Percentiles rank a stretch among this genome's conserved stretches.
phyloP scores from a whole-genome alignment of 2,797 vertebrate genomes.

The Acrocephalus scirpaceus region DNA sequence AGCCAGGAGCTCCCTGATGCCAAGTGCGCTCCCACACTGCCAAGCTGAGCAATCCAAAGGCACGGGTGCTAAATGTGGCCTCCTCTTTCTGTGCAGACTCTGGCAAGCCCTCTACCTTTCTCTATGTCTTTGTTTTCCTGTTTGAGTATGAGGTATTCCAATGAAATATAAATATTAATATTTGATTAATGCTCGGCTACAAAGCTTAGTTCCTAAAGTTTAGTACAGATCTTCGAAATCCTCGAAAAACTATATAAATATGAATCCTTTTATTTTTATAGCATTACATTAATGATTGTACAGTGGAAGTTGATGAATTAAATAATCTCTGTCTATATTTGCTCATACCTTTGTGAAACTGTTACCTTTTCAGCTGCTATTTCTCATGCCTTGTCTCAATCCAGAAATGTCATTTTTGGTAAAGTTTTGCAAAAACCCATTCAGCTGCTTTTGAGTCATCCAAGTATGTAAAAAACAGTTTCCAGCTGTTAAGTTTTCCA shows the following conservation, averaged over 20 bases:
- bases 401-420: constrained; percentile 74
- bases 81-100: background rate
- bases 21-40: rapidly evolving
- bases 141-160: background rate
- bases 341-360: constrained; percentile 40
- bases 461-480: constrained; percentile 78
- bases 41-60: background rate
- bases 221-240: constrained; percentile 16
- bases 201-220: constrained; percentile 22
- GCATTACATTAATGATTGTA: background rate
- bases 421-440: constrained; percentile 70
- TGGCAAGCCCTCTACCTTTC: background rate
- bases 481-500: constrained; percentile 82
- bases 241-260: constrained; percentile 33
- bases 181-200: constrained; percentile 28
- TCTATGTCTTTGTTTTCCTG: constrained; percentile 32
- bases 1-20: background rate
- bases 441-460: constrained; percentile 79
- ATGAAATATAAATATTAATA: constrained; percentile 41
- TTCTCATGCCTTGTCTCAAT: constrained; percentile 76
- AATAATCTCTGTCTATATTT: constrained; percentile 57
- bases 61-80: background rate
- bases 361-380: constrained; percentile 70
- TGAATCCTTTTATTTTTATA: constrained; percentile 18
- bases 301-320: constrained; percentile 22